Conservation (phyloP, 2,888 invertebrate species). For the Mythimna albipuncta region DNA sequence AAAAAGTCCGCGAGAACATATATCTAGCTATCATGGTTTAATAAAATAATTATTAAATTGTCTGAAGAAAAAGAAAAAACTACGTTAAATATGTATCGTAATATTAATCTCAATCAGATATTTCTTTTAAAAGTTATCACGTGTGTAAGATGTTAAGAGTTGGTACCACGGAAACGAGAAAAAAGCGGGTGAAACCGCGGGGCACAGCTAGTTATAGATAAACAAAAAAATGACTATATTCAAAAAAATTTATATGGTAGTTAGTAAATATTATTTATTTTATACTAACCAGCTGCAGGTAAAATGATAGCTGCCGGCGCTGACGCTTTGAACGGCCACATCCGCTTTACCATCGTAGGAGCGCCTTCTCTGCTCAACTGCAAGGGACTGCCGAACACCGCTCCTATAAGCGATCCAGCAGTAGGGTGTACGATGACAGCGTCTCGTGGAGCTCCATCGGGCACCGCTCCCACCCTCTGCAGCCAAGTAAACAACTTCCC, state of each 20-base stretch:
- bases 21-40: too few species aligned
- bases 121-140: too few species aligned
- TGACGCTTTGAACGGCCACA: constrained; percentile 87
- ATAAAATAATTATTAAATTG: too few species aligned
- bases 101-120: too few species aligned
- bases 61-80: too few species aligned
- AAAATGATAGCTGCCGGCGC: constrained; percentile 85
- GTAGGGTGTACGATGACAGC: constrained; percentile 85
- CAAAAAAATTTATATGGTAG: neutral
- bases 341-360: constrained; percentile 81
- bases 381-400: constrained; percentile 83
- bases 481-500: constrained; percentile 81
- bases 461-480: constrained; percentile 77
- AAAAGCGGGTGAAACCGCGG: too few species aligned
- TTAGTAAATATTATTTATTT: neutral
- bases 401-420: constrained; percentile 81
- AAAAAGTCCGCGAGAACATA: too few species aligned
- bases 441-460: constrained; percentile 82
- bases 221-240: too few species aligned
- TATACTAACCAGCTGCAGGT: constrained; percentile 81
- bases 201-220: too few species aligned
- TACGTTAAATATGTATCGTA: too few species aligned
- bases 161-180: too few species aligned
- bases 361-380: constrained; percentile 80
- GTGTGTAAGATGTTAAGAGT: too few species aligned